Percentiles rank a stretch among this genome's conserved stretches.
phyloP scores from a whole-genome alignment of 2,888 invertebrate species.

The Rhogogaster chlorosoma region DNA sequence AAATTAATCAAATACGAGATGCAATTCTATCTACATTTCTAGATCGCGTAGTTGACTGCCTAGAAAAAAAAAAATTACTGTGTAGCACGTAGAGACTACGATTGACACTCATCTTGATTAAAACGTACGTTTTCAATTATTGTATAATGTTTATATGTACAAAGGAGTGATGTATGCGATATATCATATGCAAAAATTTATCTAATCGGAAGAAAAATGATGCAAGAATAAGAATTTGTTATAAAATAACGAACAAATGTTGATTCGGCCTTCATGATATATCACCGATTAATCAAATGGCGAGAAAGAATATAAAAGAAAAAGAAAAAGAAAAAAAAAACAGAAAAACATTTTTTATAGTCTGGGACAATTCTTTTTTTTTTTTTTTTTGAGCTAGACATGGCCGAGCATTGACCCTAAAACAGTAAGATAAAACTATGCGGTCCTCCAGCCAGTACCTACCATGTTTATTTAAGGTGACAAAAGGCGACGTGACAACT shows the following conservation, averaged over 20 bases:
- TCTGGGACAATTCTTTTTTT: not conserved
- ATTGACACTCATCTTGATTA: no score
- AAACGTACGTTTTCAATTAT: no score
- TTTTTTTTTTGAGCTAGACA: not conserved
- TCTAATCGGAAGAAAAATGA: not conserved
- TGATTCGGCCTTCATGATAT: not conserved
- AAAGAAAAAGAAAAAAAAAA: not conserved
- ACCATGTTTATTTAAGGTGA: constrained; percentile 7
- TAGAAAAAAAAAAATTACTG: no score
- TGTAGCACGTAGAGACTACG: no score
- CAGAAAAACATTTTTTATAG: not conserved
- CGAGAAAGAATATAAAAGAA: not conserved
- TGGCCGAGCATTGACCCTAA: not conserved
- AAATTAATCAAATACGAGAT: no score
- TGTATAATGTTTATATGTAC: no score
- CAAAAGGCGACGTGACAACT: not conserved
- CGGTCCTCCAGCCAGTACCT: not conserved
- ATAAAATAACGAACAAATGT: not conserved
- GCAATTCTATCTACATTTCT: no score
- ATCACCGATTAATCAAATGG: not conserved
- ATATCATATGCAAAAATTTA: not conserved
- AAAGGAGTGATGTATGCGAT: no score
- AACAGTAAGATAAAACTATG: not conserved
- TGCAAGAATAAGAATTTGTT: not conserved
- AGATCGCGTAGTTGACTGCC: no score